A percentile compares a stretch with the other conserved stretches of the same genome.
Conservation (phyloP, 2,888 invertebrate genomes). For the Drosophila austrosaltans region DNA sequence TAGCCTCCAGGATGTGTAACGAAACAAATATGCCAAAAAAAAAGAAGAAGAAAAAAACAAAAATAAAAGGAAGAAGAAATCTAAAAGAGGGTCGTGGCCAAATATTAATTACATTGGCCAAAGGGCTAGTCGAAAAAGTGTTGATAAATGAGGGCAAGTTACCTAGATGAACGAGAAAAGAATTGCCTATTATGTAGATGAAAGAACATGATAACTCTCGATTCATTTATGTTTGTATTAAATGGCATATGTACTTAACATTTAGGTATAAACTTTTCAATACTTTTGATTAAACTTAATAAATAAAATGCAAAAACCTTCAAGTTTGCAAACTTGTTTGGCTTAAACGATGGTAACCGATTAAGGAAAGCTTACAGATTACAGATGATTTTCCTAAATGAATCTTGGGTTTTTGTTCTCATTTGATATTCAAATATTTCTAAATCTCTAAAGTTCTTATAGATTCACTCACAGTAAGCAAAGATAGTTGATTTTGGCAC, state of each 20-base stretch:
- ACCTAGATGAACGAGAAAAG: conserved; percentile 22
- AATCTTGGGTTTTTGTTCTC: no score
- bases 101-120: conserved; percentile 65
- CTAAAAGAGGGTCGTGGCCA: conserved; percentile 7
- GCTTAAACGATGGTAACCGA: no score
- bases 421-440: no score
- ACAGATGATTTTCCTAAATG: no score
- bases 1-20: conserved; percentile 48
- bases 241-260: not conserved
- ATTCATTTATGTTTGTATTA: not conserved
- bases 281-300: no score
- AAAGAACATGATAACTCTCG: not conserved
- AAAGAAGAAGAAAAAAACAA: conserved; percentile 16
- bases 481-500: not conserved
- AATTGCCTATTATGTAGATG: conserved; percentile 29
- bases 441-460: not conserved
- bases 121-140: conserved; percentile 34
- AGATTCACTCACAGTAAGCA: no score
- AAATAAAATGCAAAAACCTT: no score
- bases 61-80: conserved; percentile 23
- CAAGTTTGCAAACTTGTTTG: no score
- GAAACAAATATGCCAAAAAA: conserved; percentile 28
- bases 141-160: conserved; percentile 56
- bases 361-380: no score
- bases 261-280: not conserved